Percentiles rank a stretch among this genome's conserved stretches.
phyloP scores from a whole-genome alignment of 1,140 invertebrate genomes.

The Schlechtendalia chinensis region DNA sequence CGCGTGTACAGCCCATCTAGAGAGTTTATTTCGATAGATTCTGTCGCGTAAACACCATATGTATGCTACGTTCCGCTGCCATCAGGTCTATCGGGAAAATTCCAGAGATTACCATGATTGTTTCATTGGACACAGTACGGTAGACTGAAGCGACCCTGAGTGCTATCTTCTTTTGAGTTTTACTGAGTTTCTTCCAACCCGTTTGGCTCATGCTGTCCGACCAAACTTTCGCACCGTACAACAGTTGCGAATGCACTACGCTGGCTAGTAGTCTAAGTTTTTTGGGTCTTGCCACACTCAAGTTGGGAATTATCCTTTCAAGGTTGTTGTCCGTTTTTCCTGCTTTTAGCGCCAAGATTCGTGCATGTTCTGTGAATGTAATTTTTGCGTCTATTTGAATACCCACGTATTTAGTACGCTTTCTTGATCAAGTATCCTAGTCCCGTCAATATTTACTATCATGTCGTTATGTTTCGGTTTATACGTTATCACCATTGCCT shows the following conservation, averaged over 20 bases:
- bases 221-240: not conserved
- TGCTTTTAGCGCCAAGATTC: not conserved
- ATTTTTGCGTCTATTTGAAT: not conserved
- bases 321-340: not conserved
- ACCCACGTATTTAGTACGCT: conserved; percentile 9
- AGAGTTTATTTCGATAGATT: no score
- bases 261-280: not conserved
- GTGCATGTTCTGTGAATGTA: not conserved
- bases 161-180: not conserved
- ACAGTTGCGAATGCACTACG: not conserved
- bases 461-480: not conserved
- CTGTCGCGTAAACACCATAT: no score
- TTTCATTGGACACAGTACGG: not conserved
- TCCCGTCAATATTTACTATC: no score
- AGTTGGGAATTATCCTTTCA: not conserved
- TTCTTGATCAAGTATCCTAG: no score
- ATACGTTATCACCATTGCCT: not conserved
- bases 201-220: not conserved
- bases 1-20: no score
- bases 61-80: not conserved
- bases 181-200: not conserved
- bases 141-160: not conserved
- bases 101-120: not conserved
- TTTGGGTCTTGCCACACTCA: not conserved
- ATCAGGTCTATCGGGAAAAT: not conserved